Evolutionary conservation across 2,113 vertebrate species (phyloP), one percentile per base, ranked within the genome.

Genomic region (Tragelaphus scriptus): DNA sequence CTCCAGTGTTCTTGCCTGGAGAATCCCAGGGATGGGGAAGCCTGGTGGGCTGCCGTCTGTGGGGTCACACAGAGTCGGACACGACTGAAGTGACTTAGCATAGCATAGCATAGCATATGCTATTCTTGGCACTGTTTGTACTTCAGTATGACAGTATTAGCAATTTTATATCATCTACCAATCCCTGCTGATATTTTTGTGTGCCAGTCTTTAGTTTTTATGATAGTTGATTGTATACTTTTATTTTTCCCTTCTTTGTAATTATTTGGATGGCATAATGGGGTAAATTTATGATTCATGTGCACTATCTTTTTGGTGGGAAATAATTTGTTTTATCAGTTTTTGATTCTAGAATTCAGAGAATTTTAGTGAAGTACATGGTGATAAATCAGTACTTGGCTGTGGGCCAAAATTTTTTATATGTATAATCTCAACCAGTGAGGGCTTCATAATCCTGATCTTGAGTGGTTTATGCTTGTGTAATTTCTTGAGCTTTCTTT

Each of bases 401-500:
- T 85, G 15, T 96, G 68, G 59, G 15, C 81, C 65, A 59, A 40
- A 87, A 65, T 84, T n/a, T 92, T 85, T 59, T 56, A 17, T 59
- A 47, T 93, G 51, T 85, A 8, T 90, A 30, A 19, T 96, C 36
- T 84, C 47, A 91, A 36, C 82, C 30, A 79, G 0, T 51, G 77
- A 63, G 32, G 51, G 7, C 40, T 36, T 87, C 19, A 53, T 71
- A 65, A 40, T 77, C 32, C 30, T 94, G 6, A 90, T 44, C 4
- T 49, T 95, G 55, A 88, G 16, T 85, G 40, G 16, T 51, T 91
- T 88, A 44, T 93, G 28, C 58, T 91, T 92, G 16, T 53, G 5
- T 85, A 79, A 89, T 81, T 92, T 96, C 58, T 94, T 32, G 32
- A 53, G 53, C 26, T 89, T 97, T 94, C 79, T 96, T 81, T 96